A percentile compares a stretch with the other conserved stretches of the same genome.
These are phyloP conservation scores for Muraenolepis orangiensis DNA, from an alignment of 2,797 vertebrate species.

Conservation along the genomic window DNA sequence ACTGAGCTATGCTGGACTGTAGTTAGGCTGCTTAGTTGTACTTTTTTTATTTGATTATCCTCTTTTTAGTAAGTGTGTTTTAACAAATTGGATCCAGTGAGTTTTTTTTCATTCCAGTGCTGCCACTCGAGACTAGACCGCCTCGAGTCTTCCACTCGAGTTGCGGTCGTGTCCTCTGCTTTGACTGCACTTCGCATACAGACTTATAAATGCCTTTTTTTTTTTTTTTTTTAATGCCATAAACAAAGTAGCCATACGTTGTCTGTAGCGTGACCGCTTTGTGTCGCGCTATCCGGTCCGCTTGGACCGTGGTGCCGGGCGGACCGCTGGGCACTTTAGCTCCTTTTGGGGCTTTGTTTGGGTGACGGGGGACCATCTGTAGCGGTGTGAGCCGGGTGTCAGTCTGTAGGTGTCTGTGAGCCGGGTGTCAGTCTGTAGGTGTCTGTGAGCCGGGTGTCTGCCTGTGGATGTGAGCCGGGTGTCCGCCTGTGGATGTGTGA, in stretches of 20 bases:
- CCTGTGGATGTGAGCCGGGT: too few relatives aligned
- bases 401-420: too few relatives aligned
- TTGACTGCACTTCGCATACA: conserved; percentile 72
- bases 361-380: too few relatives aligned
- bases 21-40: conserved; percentile 26
- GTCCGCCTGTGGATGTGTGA: too few relatives aligned
- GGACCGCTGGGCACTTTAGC: conserved; percentile 31
- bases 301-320: not conserved
- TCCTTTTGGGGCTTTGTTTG: conserved; percentile 31
- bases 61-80: not conserved
- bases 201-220: conserved; percentile 67
- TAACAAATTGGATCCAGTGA: conserved; percentile 32
- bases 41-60: not conserved
- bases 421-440: too few relatives aligned
- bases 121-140: conserved; percentile 47
- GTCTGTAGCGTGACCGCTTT: conserved; percentile 58
- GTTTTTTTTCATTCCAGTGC: conserved; percentile 51
- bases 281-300: not conserved
- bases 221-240: too few relatives aligned
- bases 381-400: too few relatives aligned
- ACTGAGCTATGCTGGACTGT: conserved; percentile 29
- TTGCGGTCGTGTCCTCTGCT: conserved; percentile 64
- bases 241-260: conserved; percentile 70
- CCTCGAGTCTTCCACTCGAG: conserved; percentile 69
- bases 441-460: not conserved